These are phyloP conservation scores for Sprattus sprattus DNA, from an alignment of 2,113 vertebrate genomes.

Conservation along the genomic window DNA sequence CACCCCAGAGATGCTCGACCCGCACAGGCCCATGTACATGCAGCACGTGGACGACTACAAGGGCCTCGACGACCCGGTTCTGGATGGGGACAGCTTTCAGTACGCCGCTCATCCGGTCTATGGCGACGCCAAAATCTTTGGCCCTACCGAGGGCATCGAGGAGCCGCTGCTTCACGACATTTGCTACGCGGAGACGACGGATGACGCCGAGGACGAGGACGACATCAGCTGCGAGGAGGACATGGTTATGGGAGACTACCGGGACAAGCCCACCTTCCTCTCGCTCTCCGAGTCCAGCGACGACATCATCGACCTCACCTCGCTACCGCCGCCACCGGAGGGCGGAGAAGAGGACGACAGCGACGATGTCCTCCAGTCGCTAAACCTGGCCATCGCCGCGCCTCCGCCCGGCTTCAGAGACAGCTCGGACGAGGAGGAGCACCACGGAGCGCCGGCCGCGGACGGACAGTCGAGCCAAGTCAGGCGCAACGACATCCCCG, in stretches of 20 bases:
- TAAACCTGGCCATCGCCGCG: constrained; percentile 96
- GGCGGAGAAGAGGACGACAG: constrained; percentile 88
- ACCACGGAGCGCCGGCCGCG: constrained; percentile 71
- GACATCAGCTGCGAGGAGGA: constrained; percentile 98
- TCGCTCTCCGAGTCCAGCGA: constrained; percentile 92
- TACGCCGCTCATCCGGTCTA: constrained; percentile 82
- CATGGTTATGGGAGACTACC: constrained; percentile 80
- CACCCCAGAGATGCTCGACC: constrained; percentile 83
- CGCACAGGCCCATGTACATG: constrained; percentile 80
- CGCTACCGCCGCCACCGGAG: constrained; percentile 95
- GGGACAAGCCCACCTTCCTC: constrained; percentile 81
- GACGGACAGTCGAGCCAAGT: constrained; percentile 65
- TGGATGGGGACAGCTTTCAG: constrained; percentile 84
- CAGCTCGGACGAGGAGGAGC: constrained; percentile 96
- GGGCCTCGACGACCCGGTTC: constrained; percentile 82
- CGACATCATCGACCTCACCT: constrained; percentile 97
- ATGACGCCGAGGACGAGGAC: constrained; percentile 94
- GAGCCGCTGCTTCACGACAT: constrained; percentile 94
- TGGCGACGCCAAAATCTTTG: constrained; percentile 84
- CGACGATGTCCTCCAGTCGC: constrained; percentile 90
- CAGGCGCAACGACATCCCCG: constrained; percentile 84
- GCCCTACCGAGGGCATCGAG: constrained; percentile 83
- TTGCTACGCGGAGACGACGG: constrained; percentile 93
- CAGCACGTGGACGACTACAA: constrained; percentile 86
- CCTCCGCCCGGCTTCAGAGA: constrained; percentile 97